Percentiles rank a stretch among this genome's conserved stretches.
Evolutionary conservation across 2,797 vertebrate genomes (phyloP).

Genomic region (Prionace glauca): DNA sequence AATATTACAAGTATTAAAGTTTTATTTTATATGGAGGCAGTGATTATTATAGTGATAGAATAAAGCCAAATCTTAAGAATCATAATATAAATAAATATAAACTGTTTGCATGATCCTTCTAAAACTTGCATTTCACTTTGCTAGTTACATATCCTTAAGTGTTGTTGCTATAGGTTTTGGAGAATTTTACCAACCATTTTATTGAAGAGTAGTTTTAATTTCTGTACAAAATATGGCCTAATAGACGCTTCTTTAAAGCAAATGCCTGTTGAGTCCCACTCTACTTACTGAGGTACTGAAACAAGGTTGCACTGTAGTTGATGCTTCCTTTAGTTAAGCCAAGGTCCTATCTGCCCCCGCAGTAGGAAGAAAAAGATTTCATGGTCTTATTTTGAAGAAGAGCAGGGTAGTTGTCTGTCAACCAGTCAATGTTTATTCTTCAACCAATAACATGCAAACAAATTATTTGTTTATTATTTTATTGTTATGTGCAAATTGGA

Average conservation of each 20-base stretch:
- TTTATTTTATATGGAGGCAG: not conserved
- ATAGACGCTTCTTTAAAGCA: not conserved
- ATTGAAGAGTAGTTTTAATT: not conserved
- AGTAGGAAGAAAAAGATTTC: not conserved
- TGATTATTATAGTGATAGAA: not conserved
- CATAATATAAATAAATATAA: not conserved
- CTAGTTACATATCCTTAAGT: not conserved
- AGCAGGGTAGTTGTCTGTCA: not conserved
- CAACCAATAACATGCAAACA: not conserved
- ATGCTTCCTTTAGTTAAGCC: not conserved
- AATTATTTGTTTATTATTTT: not conserved
- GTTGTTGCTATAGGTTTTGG: not conserved
- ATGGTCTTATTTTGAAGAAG: not conserved
- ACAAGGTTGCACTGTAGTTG: too few species aligned
- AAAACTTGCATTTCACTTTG: not conserved
- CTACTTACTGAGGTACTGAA: not conserved
- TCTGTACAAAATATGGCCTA: not conserved
- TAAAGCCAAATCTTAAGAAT: not conserved
- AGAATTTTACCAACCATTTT: not conserved
- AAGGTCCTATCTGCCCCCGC: not conserved
- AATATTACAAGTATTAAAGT: not conserved
- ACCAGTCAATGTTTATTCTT: not conserved
- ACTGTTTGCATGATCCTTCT: not conserved
- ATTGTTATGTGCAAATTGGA: not conserved
- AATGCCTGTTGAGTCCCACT: not conserved